Evolutionary conservation across 1,140 invertebrate species (phyloP).

Genomic region (Scaptomyza pallida): DNA sequence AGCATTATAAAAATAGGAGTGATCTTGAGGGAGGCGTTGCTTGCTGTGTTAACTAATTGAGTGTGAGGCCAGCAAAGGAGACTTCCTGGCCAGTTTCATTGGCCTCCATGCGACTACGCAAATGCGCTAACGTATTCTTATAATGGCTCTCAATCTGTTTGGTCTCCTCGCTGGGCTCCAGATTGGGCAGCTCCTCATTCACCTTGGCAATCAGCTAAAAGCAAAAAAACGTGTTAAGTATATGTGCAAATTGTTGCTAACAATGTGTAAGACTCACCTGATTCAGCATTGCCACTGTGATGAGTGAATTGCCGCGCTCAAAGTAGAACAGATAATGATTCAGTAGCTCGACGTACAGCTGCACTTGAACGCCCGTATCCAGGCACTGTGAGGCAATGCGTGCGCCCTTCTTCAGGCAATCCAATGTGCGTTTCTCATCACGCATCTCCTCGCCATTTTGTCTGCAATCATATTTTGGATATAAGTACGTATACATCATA

Average conservation of each 20-base stretch:
- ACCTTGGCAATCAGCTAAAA: slow-evolving; percentile 96
- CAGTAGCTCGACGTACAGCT: slow-evolving; percentile 96
- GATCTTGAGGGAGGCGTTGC: slow-evolving; percentile 25
- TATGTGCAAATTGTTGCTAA: background rate
- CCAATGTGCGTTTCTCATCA: slow-evolving; percentile 95
- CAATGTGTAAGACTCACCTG: slow-evolving; percentile 83
- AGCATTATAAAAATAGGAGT: slow-evolving; percentile 57
- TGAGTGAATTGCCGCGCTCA: slow-evolving; percentile 95
- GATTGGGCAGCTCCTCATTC: slow-evolving; percentile 94
- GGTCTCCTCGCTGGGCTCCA: slow-evolving; percentile 97
- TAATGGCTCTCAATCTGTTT: slow-evolving; percentile 98
- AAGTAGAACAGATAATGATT: slow-evolving; percentile 98
- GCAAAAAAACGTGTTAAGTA: background rate
- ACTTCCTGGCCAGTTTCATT: slow-evolving; percentile 86
- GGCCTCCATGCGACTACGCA: slow-evolving; percentile 88
- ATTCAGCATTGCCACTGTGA: slow-evolving; percentile 86
- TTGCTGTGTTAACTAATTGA: slow-evolving; percentile 63
- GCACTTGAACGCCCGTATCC: slow-evolving; percentile 98
- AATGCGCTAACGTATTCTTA: slow-evolving; percentile 93
- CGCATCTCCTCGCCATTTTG: slow-evolving; percentile 87
- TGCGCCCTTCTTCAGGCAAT: slow-evolving; percentile 98
- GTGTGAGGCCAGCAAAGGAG: slow-evolving; percentile 82
- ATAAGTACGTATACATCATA: too few species aligned
- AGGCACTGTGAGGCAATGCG: slow-evolving; percentile 98
- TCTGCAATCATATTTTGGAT: slow-evolving; percentile 84